A percentile compares a stretch with the other conserved stretches of the same genome.
Conservation (phyloP, 2,113 vertebrate species). For the Grammomys dolichurus region DNA sequence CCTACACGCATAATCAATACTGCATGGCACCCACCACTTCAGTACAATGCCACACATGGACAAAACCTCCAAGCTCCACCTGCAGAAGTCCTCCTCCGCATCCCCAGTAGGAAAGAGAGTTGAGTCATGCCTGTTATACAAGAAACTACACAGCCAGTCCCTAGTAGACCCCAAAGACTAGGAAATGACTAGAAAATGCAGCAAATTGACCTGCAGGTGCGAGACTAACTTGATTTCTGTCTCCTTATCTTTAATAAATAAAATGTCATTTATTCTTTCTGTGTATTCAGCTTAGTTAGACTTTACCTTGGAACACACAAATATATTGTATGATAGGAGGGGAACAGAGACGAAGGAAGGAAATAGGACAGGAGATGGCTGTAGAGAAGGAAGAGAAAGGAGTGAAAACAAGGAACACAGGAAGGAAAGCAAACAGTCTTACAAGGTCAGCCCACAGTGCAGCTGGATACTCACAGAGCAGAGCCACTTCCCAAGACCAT, state of each 20-base stretch:
- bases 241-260: background rate
- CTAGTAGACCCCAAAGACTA: background rate
- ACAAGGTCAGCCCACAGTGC: background rate
- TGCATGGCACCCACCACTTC: background rate
- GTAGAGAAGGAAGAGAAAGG: background rate
- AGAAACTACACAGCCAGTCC: background rate
- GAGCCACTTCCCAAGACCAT: background rate
- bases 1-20: background rate
- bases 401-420: background rate
- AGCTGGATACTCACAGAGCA: background rate
- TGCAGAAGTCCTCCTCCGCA: background rate
- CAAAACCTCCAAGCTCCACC: background rate
- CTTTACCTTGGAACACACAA: slow-evolving; percentile 21
- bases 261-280: background rate
- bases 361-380: background rate
- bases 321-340: background rate
- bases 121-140: background rate
- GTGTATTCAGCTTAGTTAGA: background rate
- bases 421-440: background rate
- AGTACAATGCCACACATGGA: background rate
- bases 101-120: background rate
- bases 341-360: background rate
- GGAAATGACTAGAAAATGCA: background rate
- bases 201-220: background rate
- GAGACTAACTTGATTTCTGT: background rate